Evolutionary conservation across 2,888 invertebrate genomes (phyloP).

Genomic region (Chrysolina oricalcia): DNA sequence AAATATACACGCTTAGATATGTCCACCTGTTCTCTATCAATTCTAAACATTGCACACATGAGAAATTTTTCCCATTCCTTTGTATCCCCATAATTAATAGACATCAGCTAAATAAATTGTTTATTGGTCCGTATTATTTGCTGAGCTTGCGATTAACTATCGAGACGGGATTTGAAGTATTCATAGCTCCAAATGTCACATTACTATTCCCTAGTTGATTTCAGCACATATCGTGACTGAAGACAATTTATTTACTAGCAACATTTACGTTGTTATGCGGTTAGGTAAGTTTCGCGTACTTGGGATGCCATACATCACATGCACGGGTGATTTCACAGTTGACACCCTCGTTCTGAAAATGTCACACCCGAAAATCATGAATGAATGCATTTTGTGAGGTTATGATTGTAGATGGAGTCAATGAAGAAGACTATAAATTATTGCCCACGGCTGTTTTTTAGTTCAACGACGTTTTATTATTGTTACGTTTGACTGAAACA

Average conservation of each 20-base stretch:
- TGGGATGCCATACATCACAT: slow-evolving; percentile 39
- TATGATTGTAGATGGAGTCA: no score
- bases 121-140: slow-evolving; percentile 1
- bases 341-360: no score
- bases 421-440: no score
- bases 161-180: slow-evolving; percentile 33
- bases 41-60: no score
- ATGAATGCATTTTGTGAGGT: no score
- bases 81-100: not conserved
- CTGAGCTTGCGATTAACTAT: not conserved
- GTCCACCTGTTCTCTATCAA: no score
- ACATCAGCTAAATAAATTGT: not conserved
- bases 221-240: slow-evolving; percentile 46
- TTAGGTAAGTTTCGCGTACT: slow-evolving; percentile 48
- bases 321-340: no score
- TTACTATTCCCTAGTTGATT: slow-evolving; percentile 42
- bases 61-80: not conserved
- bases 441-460: no score
- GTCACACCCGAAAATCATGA: no score
- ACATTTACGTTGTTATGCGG: slow-evolving; percentile 45
- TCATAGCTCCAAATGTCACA: slow-evolving; percentile 50
- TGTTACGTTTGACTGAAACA: no score
- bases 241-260: slow-evolving; percentile 51
- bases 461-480: no score
- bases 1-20: no score